Evolutionary conservation across 2,113 vertebrate genomes (phyloP).

Genomic region (Apistogramma diplotaenia): DNA sequence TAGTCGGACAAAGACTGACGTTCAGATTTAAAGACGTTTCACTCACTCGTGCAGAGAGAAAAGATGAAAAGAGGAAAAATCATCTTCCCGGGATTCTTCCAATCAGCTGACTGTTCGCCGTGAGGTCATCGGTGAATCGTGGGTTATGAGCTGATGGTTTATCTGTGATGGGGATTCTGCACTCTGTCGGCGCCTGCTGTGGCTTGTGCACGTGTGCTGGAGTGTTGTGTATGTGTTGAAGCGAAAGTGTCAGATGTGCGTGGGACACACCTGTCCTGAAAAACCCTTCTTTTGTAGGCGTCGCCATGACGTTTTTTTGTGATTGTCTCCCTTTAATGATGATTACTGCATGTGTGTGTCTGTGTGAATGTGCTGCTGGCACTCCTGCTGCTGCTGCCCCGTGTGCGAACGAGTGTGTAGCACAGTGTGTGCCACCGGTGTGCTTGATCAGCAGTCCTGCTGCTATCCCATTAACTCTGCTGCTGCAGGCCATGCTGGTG

Average conservation of each 20-base stretch:
- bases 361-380: background rate
- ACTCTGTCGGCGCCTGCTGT: background rate
- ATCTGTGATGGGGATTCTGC: background rate
- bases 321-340: conserved; percentile 18
- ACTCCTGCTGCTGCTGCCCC: background rate
- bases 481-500: conserved; percentile 54
- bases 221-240: background rate
- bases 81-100: background rate
- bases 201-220: background rate
- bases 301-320: background rate
- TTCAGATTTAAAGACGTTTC: background rate
- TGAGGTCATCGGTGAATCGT: background rate
- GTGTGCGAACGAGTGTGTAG: conserved; percentile 17
- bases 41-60: background rate
- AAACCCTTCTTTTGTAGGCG: background rate
- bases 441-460: conserved; percentile 69
- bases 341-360: conserved; percentile 1
- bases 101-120: background rate
- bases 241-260: background rate
- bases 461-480: conserved; percentile 66
- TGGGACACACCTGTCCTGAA: background rate
- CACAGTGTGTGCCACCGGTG: conserved; percentile 26
- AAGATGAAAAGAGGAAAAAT: background rate
- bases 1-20: background rate
- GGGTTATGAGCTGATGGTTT: background rate